Evolutionary conservation across 2,888 invertebrate genomes (phyloP), one percentile per base, ranked within the genome.

Genomic region (Cryptophagus acutangulus): DNA sequence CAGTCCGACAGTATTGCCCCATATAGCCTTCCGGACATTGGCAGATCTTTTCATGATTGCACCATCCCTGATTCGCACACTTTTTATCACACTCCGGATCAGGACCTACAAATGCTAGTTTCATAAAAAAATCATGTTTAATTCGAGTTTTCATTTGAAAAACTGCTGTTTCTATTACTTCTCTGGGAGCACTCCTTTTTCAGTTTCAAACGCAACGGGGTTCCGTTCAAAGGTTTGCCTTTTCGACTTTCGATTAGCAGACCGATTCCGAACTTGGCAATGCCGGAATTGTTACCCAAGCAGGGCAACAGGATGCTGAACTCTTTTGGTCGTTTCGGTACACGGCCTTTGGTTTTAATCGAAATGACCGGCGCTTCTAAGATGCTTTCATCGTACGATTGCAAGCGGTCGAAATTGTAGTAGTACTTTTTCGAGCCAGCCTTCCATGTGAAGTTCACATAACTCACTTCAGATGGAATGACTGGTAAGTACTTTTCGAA

Each of bases 101-200:
- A 34, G 89, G 87, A 65, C 85, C 87, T 87, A 43, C 33, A 49
- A 44, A 42, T 36, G 39, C 35, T 15, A 36, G 33, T 38, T 31
- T n/a, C n/a, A n/a, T n/a, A n/a, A 29, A 39, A 43, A 43, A 33
- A 37, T 36, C 17, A 40, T 12, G 15, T 31, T 33, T 20, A 39
- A 9, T 39, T 38, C 20, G 25, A 25, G 25, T 41, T 9, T 34
- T 10, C 14, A 17, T 29, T 17, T 29, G 15, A 33, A 36, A 35
- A 6, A 20, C n/a, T n/a, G 24, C 33, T 29, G 40, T 39, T 36
- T 36, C 41, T 40, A 51, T 51, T 53, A 87, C 88, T 87, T 82
- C 87, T 84, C 77, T 87, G 86, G 70, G 87, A 84, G 77, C 92
- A 93, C 78, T 92, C 91, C 81, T 92, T 92, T 73, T 87, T 82